Conservation (phyloP, 2,888 invertebrate species). For the Archips crataeganus region DNA sequence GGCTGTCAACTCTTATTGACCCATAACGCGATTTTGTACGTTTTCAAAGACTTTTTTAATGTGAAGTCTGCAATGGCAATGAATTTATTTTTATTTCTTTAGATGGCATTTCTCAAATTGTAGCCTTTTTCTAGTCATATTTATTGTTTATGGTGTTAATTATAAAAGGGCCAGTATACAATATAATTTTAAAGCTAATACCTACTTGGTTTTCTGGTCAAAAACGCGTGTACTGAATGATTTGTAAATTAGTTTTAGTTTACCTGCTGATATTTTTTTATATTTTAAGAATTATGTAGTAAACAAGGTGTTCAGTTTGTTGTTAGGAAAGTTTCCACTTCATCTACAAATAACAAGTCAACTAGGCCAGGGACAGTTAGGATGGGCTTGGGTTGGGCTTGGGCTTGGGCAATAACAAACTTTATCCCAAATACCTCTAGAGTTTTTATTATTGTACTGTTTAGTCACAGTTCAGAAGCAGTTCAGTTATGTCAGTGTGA, state of each 20-base stretch:
- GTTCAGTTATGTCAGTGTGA: neutral
- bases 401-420: constrained; percentile 36
- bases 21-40: neutral
- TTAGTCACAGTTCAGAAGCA: neutral
- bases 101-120: neutral
- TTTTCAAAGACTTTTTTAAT: neutral
- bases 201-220: neutral
- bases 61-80: neutral
- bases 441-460: neutral
- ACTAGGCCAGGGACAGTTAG: constrained; percentile 36
- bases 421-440: constrained; percentile 35
- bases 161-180: neutral
- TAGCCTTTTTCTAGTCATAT: neutral
- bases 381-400: constrained; percentile 1
- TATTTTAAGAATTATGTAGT: neutral
- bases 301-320: constrained; percentile 21
- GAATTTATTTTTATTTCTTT: too few relatives aligned
- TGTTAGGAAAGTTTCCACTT: constrained; percentile 29
- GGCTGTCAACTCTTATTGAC: neutral
- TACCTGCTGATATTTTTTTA: neutral
- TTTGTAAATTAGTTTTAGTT: neutral
- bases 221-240: neutral
- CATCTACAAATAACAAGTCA: constrained; percentile 40
- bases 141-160: neutral
- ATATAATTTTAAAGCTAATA: neutral